A percentile compares a stretch with the other conserved stretches of the same genome.
These are phyloP conservation scores for Dicyrtomina minuta DNA, from an alignment of 2,888 invertebrate genomes.

Conservation along the genomic window DNA sequence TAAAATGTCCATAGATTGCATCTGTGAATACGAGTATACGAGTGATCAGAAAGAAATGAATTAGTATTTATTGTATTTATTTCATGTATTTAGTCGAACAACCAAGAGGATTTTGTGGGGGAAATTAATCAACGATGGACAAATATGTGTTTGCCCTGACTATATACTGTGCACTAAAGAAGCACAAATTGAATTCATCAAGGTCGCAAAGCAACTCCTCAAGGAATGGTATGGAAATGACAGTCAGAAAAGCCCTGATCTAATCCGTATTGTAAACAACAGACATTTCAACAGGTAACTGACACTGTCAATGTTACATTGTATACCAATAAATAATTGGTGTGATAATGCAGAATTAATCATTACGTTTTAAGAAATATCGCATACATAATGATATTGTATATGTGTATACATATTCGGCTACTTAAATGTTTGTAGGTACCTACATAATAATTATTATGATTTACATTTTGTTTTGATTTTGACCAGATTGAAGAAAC, in stretches of 20 bases:
- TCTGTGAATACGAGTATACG: not conserved
- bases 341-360: not conserved
- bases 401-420: too few relatives aligned
- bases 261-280: slow-evolving; percentile 45
- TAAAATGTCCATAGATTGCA: not conserved
- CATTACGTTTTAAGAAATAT: not conserved
- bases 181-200: slow-evolving; percentile 72
- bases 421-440: too few relatives aligned
- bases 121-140: slow-evolving; percentile 63
- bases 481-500: slow-evolving; percentile 30
- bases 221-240: slow-evolving; percentile 82
- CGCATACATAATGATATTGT: too few relatives aligned
- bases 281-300: slow-evolving; percentile 41
- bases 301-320: too few relatives aligned
- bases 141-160: slow-evolving; percentile 96
- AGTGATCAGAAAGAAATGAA: too few relatives aligned
- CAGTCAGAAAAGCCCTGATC: slow-evolving; percentile 55
- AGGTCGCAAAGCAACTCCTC: slow-evolving; percentile 67
- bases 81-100: slow-evolving; percentile 5
- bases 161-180: slow-evolving; percentile 83
- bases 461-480: not conserved
- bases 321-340: too few relatives aligned
- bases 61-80: slow-evolving; percentile 9
- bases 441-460: too few relatives aligned
- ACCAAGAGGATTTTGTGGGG: slow-evolving; percentile 56